Conservation (phyloP, 2,888 invertebrate species). For the Spialia ferax region DNA sequence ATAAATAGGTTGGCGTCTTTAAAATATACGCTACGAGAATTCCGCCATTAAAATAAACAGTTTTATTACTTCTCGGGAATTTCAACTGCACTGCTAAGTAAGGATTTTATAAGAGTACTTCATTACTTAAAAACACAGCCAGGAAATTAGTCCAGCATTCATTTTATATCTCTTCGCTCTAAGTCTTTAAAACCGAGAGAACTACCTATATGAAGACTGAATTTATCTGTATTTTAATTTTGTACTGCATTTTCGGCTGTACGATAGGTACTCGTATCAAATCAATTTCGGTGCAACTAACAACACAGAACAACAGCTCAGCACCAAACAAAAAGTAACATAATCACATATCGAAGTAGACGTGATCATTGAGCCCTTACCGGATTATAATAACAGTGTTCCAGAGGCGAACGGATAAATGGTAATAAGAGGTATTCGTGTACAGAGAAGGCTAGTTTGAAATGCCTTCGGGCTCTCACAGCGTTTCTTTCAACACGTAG, state of each 20-base stretch:
- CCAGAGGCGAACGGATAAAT: constrained; percentile 71
- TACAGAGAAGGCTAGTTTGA: constrained; percentile 67
- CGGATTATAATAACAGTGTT: constrained; percentile 80
- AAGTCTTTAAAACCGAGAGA: neutral
- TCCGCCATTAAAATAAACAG: constrained; percentile 60
- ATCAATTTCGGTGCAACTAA: constrained; percentile 34
- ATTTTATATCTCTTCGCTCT: neutral
- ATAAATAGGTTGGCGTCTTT: constrained; percentile 59
- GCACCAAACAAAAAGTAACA: constrained; percentile 65
- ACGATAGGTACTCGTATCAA: constrained; percentile 7
- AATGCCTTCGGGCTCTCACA: constrained; percentile 69
- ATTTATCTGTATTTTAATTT: neutral
- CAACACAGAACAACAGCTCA: constrained; percentile 21
- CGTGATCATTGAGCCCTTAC: constrained; percentile 78
- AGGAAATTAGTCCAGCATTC: neutral
- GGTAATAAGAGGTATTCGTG: constrained; percentile 70
- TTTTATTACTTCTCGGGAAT: constrained; percentile 49
- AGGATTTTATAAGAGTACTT: constrained; percentile 5
- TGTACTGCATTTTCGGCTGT: neutral
- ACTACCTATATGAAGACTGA: neutral
- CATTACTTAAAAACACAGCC: constrained; percentile 1
- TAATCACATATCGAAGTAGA: constrained; percentile 70
- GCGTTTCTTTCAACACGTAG: constrained; percentile 83
- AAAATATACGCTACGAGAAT: constrained; percentile 64
- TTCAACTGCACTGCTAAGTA: constrained; percentile 27